Base-by-base conservation (phyloP, 2,113 vertebrate genomes). In the Tichodroma muraria region DNA sequence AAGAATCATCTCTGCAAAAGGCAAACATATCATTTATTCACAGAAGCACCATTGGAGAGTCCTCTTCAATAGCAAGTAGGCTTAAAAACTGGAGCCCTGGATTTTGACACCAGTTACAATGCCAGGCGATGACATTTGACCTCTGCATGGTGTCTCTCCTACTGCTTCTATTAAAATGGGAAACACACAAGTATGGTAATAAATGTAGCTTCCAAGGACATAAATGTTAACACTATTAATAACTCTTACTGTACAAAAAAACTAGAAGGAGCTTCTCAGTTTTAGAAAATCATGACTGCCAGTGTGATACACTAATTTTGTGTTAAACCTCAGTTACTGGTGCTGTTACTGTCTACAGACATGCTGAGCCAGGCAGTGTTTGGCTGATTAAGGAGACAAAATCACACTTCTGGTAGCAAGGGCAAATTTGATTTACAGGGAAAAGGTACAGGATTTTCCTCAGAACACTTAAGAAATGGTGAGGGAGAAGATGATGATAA, bases 401-500 rank as follows among this genome's bases (percentile, higher is more conserved):
- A 91, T 12, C 21, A 13, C 1, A 2, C 38, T 57, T 57, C 42
- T 18, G 23, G 8, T 21, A 33, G 11, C 0, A 4, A 7, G 2
- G 8, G 24, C 50, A 53, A 73, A 49, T 4, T n/a, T 27, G 23
- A 47, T 63, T 65, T 40, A 9, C 12, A 38, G 20, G 15, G n/a
- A 56, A 47, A 45, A 65, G 45, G 42, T n/a, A 47, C 19, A 38
- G 18, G 19, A 47, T 65, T 56, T 65, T 54, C 17, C 42, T 28
- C 19, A 47, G 40, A 23, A 47, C 9, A 10, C 31, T 57, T 38
- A 54, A 27, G 49, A 84, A 28, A 64, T 4, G 8, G 11, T 56
- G 70, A 40, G 37, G 37, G 14, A 5, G 9, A 18, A 66, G 35
- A 30, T 4, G 12, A 5, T 30, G 19, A 30, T 9, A 40, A 45